Base-by-base conservation (phyloP, 2,888 invertebrate species). In the Anaspis maculata region DNA sequence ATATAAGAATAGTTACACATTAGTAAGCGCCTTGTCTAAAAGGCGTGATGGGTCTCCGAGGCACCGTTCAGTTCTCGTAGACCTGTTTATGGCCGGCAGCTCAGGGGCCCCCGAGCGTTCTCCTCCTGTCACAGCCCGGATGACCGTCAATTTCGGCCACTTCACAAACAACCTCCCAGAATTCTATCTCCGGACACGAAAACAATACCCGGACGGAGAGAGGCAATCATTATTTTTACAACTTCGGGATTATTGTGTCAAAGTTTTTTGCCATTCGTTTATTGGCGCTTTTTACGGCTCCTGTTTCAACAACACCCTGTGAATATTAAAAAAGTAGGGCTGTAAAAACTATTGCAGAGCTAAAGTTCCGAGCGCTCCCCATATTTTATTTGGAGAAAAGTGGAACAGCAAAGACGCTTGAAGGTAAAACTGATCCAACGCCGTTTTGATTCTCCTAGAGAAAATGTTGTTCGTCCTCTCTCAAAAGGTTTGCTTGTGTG, bases 121-220 rank as follows among this genome's bases (percentile, higher is more conserved):
- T 11, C 10, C 15, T 23, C 23, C 25, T 39, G 32, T 35, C 39
- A 39, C 39, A 26, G n/a, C 29, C 29, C 31, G 39, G 32, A 36
- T 39, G 36, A 36, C 32, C 33, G 32, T 36, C 36, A 39, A 35
- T 39, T 39, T 36, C 32, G 35, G 13, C 32, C 36, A 36, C 29
- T 35, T 39, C 34, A 32, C 32, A 39, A 39, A 39, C 35, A 35
- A 39, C 32, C 28, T n/a, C 26, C 13, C 29, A 13, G 28, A 34
- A 26, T 30, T 24, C 26, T 15, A 15, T 5, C 32, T 36, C 24
- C 14, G 22, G 22, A 34, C 32, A 23, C 28, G 34, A 32, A 35
- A 36, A 39, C 36, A 39, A 39, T 39, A 30, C 32, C 26, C 19
- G 25, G 22, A 26, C 13, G 23, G 13, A 28, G 32, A 28, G 16